A percentile compares a stretch with the other conserved stretches of the same genome.
phyloP scores from a whole-genome alignment of 2,113 vertebrate species.

The Mola mola region DNA sequence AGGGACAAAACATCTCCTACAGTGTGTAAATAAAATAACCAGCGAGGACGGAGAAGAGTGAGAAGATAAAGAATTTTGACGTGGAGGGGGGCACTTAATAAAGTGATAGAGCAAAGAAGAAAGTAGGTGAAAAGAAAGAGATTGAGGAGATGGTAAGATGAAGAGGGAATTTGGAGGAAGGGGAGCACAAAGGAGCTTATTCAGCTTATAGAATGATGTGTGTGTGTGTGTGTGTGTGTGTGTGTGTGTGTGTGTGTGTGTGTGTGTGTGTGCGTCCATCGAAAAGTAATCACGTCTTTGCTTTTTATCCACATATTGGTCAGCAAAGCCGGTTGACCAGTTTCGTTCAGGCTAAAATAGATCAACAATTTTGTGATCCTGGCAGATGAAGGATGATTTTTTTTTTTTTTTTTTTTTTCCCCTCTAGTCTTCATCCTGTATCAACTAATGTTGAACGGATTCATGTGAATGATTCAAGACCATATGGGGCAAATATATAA shows the following conservation, averaged over 20 bases:
- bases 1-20: slow-evolving; percentile 59
- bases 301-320: no score
- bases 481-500: no score
- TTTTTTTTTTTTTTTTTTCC: no score
- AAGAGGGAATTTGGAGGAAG: slow-evolving; percentile 28
- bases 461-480: no score
- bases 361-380: no score
- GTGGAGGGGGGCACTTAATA: slow-evolving; percentile 11
- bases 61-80: slow-evolving; percentile 7
- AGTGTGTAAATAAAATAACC: slow-evolving; percentile 47
- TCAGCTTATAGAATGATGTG: slow-evolving; percentile 22
- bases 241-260: slow-evolving; percentile 7
- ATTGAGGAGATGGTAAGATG: slow-evolving; percentile 8
- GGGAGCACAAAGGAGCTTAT: slow-evolving; percentile 41
- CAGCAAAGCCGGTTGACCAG: background rate
- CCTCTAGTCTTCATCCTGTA: no score
- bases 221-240: slow-evolving; percentile 13
- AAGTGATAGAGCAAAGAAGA: slow-evolving; percentile 19
- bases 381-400: no score
- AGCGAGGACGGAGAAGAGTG: slow-evolving; percentile 26
- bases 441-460: no score
- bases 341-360: background rate
- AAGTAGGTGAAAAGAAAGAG: slow-evolving; percentile 27
- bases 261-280: slow-evolving; percentile 8
- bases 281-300: background rate